These are phyloP conservation scores for Erpobdella octoculata DNA, from an alignment of 2,888 invertebrate genomes.

Conservation along the genomic window DNA sequence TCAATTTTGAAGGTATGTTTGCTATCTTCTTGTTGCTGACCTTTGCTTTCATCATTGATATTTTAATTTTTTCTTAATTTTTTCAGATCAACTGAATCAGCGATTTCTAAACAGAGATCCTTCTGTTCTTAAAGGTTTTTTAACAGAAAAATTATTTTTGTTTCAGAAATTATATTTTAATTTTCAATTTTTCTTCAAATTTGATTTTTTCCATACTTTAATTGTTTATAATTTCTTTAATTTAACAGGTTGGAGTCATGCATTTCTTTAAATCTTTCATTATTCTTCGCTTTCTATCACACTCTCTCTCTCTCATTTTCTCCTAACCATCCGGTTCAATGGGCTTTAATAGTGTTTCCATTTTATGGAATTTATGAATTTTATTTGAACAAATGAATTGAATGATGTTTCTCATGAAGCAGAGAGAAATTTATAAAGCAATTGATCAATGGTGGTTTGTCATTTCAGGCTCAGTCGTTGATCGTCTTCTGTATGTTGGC, in stretches of 20 bases:
- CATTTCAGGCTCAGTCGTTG: conserved; percentile 28
- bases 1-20: conserved; percentile 19
- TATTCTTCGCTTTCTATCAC: not conserved
- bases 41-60: not conserved
- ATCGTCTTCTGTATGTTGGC: conserved; percentile 32
- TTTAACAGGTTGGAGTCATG: not conserved
- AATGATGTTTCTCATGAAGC: not conserved
- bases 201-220: not conserved
- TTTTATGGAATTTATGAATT: not conserved
- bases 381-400: conserved; percentile 1
- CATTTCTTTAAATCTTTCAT: not conserved
- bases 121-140: conserved; percentile 10
- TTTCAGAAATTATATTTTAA: not conserved
- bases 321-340: not conserved
- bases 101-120: conserved; percentile 22
- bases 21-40: no score
- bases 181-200: not conserved
- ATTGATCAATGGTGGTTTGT: conserved; percentile 15
- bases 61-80: not conserved
- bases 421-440: not conserved
- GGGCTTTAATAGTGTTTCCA: not conserved
- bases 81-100: conserved; percentile 22
- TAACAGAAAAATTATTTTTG: not conserved
- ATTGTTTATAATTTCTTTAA: not conserved
- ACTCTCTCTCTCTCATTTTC: not conserved